Conservation (phyloP, 1,140 invertebrate genomes). For the Halesus radiatus region DNA sequence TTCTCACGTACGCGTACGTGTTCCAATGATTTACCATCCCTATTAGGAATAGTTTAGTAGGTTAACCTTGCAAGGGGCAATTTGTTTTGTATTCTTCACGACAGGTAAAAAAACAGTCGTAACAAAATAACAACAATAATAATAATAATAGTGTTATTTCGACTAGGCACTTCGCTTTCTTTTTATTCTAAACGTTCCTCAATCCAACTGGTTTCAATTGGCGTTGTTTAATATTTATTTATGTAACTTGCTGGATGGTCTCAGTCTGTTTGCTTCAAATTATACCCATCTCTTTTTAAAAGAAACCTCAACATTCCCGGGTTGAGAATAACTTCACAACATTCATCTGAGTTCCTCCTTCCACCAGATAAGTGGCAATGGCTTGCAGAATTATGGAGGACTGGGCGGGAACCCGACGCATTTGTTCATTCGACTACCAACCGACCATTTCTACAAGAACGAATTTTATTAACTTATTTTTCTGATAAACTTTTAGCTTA, state of each 20-base stretch:
- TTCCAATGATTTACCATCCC: neutral
- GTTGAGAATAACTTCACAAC: too few relatives aligned
- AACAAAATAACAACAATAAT: neutral
- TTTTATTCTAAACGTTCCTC: neutral
- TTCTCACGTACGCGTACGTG: neutral
- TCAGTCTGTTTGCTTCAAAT: conserved; percentile 11
- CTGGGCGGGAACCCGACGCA: too few relatives aligned
- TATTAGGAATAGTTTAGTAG: neutral
- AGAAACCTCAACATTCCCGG: too few relatives aligned
- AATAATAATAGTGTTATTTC: too few relatives aligned
- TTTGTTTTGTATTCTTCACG: conserved; percentile 24
- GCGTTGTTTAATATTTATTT: conserved; percentile 15
- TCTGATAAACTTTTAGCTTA: too few relatives aligned
- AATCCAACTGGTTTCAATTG: neutral
- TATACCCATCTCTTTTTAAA: neutral
- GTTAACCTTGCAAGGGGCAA: neutral
- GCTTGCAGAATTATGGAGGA: too few relatives aligned
- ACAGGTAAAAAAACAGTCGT: neutral
- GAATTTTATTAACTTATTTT: too few relatives aligned
- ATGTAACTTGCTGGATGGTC: neutral
- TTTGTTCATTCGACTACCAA: too few relatives aligned
- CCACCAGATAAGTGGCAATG: too few relatives aligned
- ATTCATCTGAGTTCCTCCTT: too few relatives aligned
- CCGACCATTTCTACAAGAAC: too few relatives aligned
- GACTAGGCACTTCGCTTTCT: neutral